Base-by-base conservation (phyloP, 2,888 invertebrate species). In the Lasioglossum calceatum region DNA sequence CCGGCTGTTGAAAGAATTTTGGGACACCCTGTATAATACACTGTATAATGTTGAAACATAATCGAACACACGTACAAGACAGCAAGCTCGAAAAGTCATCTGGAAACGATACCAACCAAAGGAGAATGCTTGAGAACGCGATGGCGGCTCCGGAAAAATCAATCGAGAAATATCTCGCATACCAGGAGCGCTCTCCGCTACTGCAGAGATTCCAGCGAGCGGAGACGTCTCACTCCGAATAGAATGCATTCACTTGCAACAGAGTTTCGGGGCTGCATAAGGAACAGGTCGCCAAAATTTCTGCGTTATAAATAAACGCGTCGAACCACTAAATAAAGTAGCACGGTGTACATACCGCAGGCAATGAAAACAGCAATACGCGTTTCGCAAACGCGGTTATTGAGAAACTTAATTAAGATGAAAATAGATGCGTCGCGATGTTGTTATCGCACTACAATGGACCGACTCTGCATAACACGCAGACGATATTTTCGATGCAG, bases 331-430 rank as follows among this genome's bases (percentile, higher is more conserved):
- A 36, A 36, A 70, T 39, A 70, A 39, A 70, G 39, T 39, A 1
- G 10, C 23, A 10, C 67, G 10, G 23, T 36, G 67, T 8, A 36
- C 19, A 36, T 36, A 23, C 23, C 32, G 32, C 36, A 12, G 2
- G 12, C 12, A 39, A 39, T 39, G 39, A 70, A 39, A 70, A 70
- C 23, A 23, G 23, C 36, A 70, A 39, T 36, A 36, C 36, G 12
- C 0, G 77, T 88, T 82, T 88, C 78, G 82, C 79, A 78, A 88
- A 42, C 39, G 16, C n/a, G 54, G 42, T 67, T 74, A 84, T 81
- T 83, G 83, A 61, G 80, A 85, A 88, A 88, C 80, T 85, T 77
- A 88, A 85, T 88, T 83, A 81, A 67, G 79, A 79, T 79, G 77
- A 61, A 85, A 84, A 86, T 77, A 79, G 73, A 87, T 23, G 47